Evolutionary conservation across 2,113 vertebrate genomes (phyloP).

Genomic region (Dasyprocta punctata): DNA sequence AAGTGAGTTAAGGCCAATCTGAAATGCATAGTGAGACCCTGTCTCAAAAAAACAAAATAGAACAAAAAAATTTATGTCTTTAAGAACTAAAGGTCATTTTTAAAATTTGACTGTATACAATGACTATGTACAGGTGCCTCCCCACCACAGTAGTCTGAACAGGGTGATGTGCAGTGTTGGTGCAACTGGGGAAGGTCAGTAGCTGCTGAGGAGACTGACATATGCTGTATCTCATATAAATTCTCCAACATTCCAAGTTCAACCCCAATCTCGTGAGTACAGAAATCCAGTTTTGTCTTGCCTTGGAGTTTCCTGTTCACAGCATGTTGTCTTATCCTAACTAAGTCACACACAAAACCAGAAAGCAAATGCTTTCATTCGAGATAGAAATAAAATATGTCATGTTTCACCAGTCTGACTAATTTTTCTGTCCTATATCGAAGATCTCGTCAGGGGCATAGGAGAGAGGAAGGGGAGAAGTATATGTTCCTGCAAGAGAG

Average conservation of each 20-base stretch:
- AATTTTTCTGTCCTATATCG: not conserved
- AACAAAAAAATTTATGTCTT: not conserved
- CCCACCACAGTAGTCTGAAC: not conserved
- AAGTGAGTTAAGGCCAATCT: not conserved
- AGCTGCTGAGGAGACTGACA: not conserved
- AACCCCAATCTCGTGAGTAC: not conserved
- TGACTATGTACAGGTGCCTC: not conserved
- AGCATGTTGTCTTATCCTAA: not conserved
- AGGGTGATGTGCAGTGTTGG: not conserved
- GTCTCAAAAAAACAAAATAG: not conserved
- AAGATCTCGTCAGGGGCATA: not conserved
- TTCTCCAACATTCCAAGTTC: not conserved
- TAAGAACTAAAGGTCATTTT: slow-evolving; percentile 11
- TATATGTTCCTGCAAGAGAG: not conserved
- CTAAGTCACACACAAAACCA: not conserved
- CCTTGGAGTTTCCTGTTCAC: not conserved
- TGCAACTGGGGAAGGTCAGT: not conserved
- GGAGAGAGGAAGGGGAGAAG: not conserved
- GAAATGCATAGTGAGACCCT: not conserved
- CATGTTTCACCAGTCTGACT: not conserved
- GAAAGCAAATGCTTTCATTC: not conserved
- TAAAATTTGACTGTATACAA: not conserved
- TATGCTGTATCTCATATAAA: not conserved
- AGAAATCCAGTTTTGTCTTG: not conserved
- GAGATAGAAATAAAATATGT: not conserved